phyloP scores from a whole-genome alignment of 2,888 invertebrate genomes.

The Harmothoe impar region DNA sequence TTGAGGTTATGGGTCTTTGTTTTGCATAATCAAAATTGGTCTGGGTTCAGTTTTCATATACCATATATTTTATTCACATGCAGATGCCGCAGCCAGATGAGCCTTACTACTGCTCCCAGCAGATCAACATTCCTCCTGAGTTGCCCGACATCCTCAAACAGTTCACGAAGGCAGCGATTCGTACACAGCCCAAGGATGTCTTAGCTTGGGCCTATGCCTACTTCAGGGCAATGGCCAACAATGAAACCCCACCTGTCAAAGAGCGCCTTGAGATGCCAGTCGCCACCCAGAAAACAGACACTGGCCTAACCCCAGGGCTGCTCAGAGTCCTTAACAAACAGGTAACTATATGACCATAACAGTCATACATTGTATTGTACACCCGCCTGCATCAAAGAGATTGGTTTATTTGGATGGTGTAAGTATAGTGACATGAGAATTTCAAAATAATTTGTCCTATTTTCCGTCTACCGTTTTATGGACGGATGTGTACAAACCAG shows the following conservation, averaged over 20 bases:
- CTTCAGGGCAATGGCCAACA: conserved; percentile 90
- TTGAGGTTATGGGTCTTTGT: too few relatives aligned
- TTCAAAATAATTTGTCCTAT: too few relatives aligned
- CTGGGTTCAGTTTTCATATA: too few relatives aligned
- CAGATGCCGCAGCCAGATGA: conserved; percentile 84
- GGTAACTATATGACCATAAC: conserved; percentile 83
- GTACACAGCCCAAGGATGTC: conserved; percentile 94
- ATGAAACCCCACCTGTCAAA: conserved; percentile 92
- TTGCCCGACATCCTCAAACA: conserved; percentile 92
- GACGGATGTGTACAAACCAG: too few relatives aligned
- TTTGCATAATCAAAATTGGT: too few relatives aligned
- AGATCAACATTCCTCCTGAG: conserved; percentile 92
- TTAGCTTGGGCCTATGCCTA: conserved; percentile 89
- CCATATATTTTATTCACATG: too few relatives aligned
- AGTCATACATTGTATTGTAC: neutral
- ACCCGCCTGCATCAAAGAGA: neutral
- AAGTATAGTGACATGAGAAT: too few relatives aligned
- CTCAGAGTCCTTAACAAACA: conserved; percentile 90
- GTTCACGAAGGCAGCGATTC: conserved; percentile 95
- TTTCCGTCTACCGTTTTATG: too few relatives aligned
- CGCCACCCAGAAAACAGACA: conserved; percentile 85
- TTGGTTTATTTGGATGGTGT: neutral
- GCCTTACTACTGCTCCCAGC: conserved; percentile 91
- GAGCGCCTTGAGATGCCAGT: conserved; percentile 86
- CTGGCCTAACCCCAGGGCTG: conserved; percentile 91